Percentiles rank a stretch among this genome's conserved stretches.
phyloP scores from a whole-genome alignment of 2,888 invertebrate genomes.

The Lissocephala sabroskyi region DNA sequence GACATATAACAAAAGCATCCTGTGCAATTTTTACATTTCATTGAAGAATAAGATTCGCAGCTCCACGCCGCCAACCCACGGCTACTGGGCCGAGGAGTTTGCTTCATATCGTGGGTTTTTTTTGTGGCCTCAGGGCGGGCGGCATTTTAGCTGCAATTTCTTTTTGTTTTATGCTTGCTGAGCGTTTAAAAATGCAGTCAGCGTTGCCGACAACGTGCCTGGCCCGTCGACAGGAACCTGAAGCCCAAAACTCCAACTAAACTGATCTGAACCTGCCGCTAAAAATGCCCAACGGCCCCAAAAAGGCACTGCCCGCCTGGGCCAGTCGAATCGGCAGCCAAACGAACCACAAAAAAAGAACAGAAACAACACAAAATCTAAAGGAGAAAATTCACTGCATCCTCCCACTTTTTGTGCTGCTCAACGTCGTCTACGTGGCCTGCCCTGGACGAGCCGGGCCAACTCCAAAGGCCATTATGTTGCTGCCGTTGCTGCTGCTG shows the following conservation, averaged over 20 bases:
- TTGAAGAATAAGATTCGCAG: slow-evolving; percentile 44
- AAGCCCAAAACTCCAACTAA: no score
- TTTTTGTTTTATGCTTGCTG: slow-evolving; percentile 57
- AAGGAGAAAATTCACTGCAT: slow-evolving; percentile 66
- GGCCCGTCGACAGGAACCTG: slow-evolving; percentile 25
- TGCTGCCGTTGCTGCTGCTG: slow-evolving; percentile 34
- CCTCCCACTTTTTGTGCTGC: slow-evolving; percentile 69
- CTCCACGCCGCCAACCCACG: slow-evolving; percentile 21
- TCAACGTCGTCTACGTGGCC: slow-evolving; percentile 20
- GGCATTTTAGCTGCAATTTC: slow-evolving; percentile 46
- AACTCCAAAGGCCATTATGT: slow-evolving; percentile 29
- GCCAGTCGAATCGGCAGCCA: no score
- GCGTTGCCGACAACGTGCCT: slow-evolving; percentile 39
- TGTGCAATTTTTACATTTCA: slow-evolving; percentile 57
- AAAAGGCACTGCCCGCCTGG: slow-evolving; percentile 60
- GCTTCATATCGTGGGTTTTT: no score
- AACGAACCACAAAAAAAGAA: slow-evolving; percentile 17
- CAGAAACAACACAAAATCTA: slow-evolving; percentile 23
- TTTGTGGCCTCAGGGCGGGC: slow-evolving; percentile 15
- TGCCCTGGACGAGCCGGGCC: slow-evolving; percentile 20
- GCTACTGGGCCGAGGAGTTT: slow-evolving; percentile 4
- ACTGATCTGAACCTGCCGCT: slow-evolving; percentile 54
- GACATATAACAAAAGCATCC: slow-evolving; percentile 62
- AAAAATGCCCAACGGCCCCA: slow-evolving; percentile 61
- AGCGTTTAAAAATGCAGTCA: slow-evolving; percentile 64